A percentile compares a stretch with the other conserved stretches of the same genome.
Conservation (phyloP, 2,797 vertebrate species). For the Intellagama lesueurii region DNA sequence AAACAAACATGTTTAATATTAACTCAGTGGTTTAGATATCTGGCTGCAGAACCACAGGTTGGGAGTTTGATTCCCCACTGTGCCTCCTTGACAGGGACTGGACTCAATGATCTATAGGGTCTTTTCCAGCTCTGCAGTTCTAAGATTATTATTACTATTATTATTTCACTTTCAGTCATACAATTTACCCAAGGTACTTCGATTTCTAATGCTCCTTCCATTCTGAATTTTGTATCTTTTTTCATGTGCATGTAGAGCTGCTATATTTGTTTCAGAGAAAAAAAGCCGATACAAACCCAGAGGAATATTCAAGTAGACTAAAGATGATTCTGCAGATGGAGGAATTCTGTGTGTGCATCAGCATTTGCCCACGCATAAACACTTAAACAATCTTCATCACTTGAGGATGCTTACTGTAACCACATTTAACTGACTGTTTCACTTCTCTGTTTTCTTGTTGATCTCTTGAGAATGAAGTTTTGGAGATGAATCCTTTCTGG, state of each 20-base stretch:
- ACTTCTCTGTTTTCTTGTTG: conserved; percentile 6
- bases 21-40: no score
- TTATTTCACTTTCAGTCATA: no score
- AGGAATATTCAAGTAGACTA: no score
- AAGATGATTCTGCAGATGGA: background rate
- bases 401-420: background rate
- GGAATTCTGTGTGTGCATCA: background rate
- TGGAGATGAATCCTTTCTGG: background rate
- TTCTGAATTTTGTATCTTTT: background rate
- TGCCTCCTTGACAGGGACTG: no score
- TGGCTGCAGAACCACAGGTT: no score
- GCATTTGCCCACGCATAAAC: background rate
- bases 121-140: no score
- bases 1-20: background rate
- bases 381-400: background rate
- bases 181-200: no score
- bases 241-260: background rate
- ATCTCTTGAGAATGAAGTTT: background rate
- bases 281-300: no score
- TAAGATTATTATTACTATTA: no score
- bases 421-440: background rate
- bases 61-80: no score
- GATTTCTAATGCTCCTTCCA: no score
- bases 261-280: background rate
- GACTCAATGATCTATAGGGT: no score